Conservation (phyloP, 2,113 vertebrate genomes). For the Loxodonta africana region DNA sequence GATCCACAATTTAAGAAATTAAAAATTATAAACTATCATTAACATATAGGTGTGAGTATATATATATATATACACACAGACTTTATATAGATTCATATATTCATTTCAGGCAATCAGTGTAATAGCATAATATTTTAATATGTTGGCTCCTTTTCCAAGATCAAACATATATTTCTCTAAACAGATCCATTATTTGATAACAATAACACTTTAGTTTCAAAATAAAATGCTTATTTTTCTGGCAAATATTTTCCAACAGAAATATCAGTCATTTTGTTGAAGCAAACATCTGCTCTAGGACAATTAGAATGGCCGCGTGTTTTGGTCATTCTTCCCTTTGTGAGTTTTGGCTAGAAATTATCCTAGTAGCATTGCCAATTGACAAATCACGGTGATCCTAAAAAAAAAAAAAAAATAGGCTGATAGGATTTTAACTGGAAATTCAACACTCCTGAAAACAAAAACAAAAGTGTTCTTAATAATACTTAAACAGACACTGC, state of each 20-base stretch:
- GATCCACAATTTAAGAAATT: not conserved
- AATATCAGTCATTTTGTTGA: constrained; percentile 4
- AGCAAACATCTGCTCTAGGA: constrained; percentile 31
- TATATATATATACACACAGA: not conserved
- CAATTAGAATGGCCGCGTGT: not conserved
- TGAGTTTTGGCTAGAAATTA: constrained; percentile 1
- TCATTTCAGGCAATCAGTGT: not conserved
- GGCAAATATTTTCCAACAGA: constrained; percentile 14
- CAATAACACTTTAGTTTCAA: constrained; percentile 24
- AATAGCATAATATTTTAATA: not conserved
- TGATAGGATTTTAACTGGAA: not conserved
- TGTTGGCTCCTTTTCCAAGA: not conserved
- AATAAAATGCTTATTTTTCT: constrained; percentile 16
- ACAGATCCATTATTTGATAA: constrained; percentile 16
- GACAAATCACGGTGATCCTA: not conserved
- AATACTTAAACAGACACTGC: not conserved
- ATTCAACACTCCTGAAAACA: not conserved
- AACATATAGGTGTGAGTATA: not conserved
- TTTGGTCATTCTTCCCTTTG: not conserved
- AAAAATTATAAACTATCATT: not conserved
- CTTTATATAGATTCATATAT: not conserved
- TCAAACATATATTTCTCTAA: not conserved
- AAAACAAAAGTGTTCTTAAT: not conserved
- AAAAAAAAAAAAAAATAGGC: not conserved
- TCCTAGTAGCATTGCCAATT: not conserved